Evolutionary conservation across 2,888 invertebrate species (phyloP), one percentile per base, ranked within the genome.

Genomic region (Eulithis prunata): DNA sequence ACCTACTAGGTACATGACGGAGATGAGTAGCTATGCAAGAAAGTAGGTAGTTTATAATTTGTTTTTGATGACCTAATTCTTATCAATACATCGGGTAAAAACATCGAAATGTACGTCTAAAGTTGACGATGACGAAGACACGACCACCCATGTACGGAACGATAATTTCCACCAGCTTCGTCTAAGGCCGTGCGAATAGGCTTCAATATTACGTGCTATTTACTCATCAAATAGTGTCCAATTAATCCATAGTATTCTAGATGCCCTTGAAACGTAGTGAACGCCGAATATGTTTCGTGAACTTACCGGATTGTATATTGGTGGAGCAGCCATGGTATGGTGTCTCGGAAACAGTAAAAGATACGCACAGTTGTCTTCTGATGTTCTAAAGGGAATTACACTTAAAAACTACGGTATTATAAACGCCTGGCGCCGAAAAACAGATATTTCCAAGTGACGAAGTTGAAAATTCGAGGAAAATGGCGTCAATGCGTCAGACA

Each of bases 271-370:
- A 74, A 80, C 11, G 8, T 12, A 14, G 10, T 54, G 21, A 47
- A 73, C 62, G 74, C 76, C 79, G 76, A 62, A 64, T 71, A 57
- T 53, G 11, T 13, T 57, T 54, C 70, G 62, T 61, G 21, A 58
- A 83, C 91, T 86, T 78, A 92, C 91, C 69, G 91, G 91, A 70
- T 84, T 91, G 81, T 89, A 91, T 38, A 91, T 89, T 2, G 88
- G 85, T 66, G 82, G 83, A 64, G 84, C 81, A 64, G 89, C 84
- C 91, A 91, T 91, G 62, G 70, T 79, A 72, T 61, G 51, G 64
- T 53, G 65, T 74, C 21, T 38, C 36, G 49, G 41, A 41, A 32
- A 41, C 12, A 49, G 49, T 21, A 43, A 32, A 36, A 57, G 65
- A 54, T 58, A 53, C 47, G 49, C 47, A 71, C 63, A 54, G 63